phyloP scores from a whole-genome alignment of 2,113 vertebrate genomes.

The human (Homo sapiens) region GRCh38 chr17:53693001-53693500 shows the following conservation, averaged over 20 bases:
- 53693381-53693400: not conserved
- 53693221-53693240: not conserved
- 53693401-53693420: not conserved
- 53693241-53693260: not conserved
- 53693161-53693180: not conserved
- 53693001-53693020: not conserved
- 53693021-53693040: not conserved
- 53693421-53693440: not conserved
- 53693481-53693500: not conserved
- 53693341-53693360: not conserved
- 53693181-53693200: not conserved
- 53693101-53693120: not conserved
- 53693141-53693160: not conserved
- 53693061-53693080: not conserved
- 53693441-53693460: not conserved
- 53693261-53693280: not conserved
- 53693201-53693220: not conserved
- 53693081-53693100: not conserved
- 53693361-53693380: not conserved
- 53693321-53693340: not conserved
- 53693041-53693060: not conserved
- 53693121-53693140: not conserved
- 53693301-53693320: not conserved
- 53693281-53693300: not conserved
- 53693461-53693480: not conserved